phyloP scores from a whole-genome alignment of 2,113 vertebrate species.

The Labrus mixtus region DNA sequence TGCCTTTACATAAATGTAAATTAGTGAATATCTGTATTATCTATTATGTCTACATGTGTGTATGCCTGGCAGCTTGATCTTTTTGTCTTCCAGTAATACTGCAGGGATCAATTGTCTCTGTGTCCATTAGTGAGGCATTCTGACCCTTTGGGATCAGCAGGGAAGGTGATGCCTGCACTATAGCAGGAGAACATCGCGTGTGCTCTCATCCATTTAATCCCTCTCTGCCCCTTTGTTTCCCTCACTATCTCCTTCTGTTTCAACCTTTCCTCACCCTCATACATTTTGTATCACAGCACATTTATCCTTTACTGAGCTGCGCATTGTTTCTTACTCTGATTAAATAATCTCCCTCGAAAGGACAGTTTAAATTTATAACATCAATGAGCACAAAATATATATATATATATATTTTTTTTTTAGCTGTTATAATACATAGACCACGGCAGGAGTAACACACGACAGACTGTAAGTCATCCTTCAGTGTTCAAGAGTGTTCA shows the following conservation, averaged over 20 bases:
- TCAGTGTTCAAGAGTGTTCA: not conserved
- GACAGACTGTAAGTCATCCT: too few species aligned
- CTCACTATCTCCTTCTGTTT: slow-evolving; percentile 25
- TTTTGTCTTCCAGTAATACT: slow-evolving; percentile 62
- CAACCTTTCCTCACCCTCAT: slow-evolving; percentile 34
- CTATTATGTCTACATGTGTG: slow-evolving; percentile 15
- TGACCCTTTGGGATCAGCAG: slow-evolving; percentile 64
- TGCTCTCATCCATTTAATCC: slow-evolving; percentile 57
- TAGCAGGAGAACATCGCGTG: slow-evolving; percentile 13
- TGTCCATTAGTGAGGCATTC: slow-evolving; percentile 65
- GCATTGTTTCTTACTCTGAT: slow-evolving; percentile 19
- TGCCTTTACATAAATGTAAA: slow-evolving; percentile 10
- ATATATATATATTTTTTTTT: too few species aligned
- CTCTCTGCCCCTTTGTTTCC: slow-evolving; percentile 34
- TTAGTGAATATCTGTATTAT: slow-evolving; percentile 16
- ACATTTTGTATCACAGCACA: slow-evolving; percentile 23
- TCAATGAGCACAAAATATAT: slow-evolving; percentile 17
- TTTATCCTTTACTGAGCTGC: slow-evolving; percentile 14
- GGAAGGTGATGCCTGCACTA: slow-evolving; percentile 42
- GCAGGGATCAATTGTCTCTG: slow-evolving; percentile 59
- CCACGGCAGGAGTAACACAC: too few species aligned
- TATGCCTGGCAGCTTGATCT: slow-evolving; percentile 44
- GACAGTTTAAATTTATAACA: slow-evolving; percentile 15
- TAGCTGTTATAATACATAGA: too few species aligned
- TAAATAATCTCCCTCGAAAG: slow-evolving; percentile 13